These are phyloP conservation scores for Zophobas morio DNA, from an alignment of 1,140 invertebrate genomes.

Conservation along the genomic window DNA sequence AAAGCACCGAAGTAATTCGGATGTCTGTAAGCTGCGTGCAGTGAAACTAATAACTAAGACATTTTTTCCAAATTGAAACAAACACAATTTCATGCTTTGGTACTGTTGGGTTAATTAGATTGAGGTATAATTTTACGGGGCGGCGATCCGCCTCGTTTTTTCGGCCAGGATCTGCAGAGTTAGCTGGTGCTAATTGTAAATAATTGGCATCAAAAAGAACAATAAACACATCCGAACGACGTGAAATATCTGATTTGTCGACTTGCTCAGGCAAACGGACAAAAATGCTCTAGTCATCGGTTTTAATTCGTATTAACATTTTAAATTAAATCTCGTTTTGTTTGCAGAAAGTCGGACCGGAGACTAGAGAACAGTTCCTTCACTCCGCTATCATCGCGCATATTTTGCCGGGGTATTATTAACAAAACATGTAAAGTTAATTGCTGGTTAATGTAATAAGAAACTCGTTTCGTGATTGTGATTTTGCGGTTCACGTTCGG, in stretches of 20 bases:
- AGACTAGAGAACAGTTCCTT: background rate
- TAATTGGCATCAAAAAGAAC: slow-evolving; percentile 25
- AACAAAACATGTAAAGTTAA: slow-evolving; percentile 57
- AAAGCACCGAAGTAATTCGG: slow-evolving; percentile 6
- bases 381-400: slow-evolving; percentile 25
- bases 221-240: slow-evolving; percentile 21
- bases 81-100: slow-evolving; percentile 40
- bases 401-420: slow-evolving; percentile 32
- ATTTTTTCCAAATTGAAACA: slow-evolving; percentile 25
- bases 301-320: slow-evolving; percentile 44
- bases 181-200: slow-evolving; percentile 35
- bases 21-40: background rate
- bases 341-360: slow-evolving; percentile 13
- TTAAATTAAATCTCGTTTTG: slow-evolving; percentile 42
- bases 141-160: slow-evolving; percentile 3
- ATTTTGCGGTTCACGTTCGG: slow-evolving; percentile 52
- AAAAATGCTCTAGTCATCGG: slow-evolving; percentile 44
- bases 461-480: slow-evolving; percentile 54
- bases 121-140: slow-evolving; percentile 29
- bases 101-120: slow-evolving; percentile 29
- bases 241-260: slow-evolving; percentile 5
- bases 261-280: slow-evolving; percentile 1
- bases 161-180: slow-evolving; percentile 13
- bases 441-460: slow-evolving; percentile 57
- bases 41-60: slow-evolving; percentile 13